These are phyloP conservation scores for Coregonus ussuriensis DNA, from an alignment of 2,797 vertebrate genomes.

Conservation along the genomic window DNA sequence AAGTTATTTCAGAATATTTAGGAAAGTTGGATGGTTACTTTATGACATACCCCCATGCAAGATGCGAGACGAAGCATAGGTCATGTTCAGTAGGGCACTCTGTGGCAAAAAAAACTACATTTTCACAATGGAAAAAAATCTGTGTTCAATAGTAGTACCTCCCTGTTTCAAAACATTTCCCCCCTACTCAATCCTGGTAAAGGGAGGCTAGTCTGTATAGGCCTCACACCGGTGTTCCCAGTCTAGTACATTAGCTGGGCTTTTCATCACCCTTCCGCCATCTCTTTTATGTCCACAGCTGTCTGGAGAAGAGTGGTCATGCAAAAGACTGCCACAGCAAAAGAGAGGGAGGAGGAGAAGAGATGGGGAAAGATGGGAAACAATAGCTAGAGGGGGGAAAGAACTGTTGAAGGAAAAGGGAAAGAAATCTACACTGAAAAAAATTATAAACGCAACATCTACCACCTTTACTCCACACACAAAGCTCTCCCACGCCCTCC, in stretches of 20 bases:
- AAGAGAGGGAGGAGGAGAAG: constrained; percentile 14
- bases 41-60: neutral
- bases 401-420: neutral
- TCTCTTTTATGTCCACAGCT: constrained; percentile 32
- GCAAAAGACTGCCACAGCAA: constrained; percentile 27
- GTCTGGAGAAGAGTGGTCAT: constrained; percentile 32
- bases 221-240: neutral
- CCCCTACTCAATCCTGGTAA: neutral
- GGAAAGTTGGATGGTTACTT: neutral
- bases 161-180: too few relatives aligned
- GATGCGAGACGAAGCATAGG: neutral
- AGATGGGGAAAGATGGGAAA: neutral
- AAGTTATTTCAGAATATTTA: neutral
- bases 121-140: neutral
- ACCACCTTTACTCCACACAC: too few relatives aligned
- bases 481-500: too few relatives aligned
- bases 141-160: neutral
- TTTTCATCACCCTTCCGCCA: neutral
- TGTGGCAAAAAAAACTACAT: neutral
- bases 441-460: neutral
- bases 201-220: neutral
- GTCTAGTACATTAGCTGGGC: neutral
- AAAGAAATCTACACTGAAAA: constrained; percentile 20
- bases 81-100: too few relatives aligned
- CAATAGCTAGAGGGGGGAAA: too few relatives aligned